Evolutionary conservation across 2,888 invertebrate species (phyloP).

Genomic region (Tenthredo distinguenda): DNA sequence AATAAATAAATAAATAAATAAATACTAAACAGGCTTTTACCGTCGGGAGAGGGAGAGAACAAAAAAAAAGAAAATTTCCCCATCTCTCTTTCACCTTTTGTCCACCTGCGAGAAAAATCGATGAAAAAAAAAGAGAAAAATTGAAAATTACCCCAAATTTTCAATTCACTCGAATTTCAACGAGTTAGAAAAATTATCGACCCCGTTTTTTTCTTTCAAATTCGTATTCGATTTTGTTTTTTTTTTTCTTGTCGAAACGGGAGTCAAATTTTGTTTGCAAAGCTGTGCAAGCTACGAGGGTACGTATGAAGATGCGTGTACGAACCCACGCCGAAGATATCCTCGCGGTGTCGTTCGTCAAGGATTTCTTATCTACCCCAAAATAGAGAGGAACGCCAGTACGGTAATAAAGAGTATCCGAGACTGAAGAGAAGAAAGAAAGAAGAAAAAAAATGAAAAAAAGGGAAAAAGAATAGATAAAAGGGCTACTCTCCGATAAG

Average conservation of each 20-base stretch:
- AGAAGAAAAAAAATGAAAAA: background rate
- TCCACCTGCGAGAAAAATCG: background rate
- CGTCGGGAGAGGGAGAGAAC: background rate
- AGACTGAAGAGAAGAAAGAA: background rate
- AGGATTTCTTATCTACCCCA: conserved; percentile 36
- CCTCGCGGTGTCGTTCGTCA: background rate
- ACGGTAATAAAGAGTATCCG: conserved; percentile 13
- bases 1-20: background rate
- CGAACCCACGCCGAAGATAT: background rate
- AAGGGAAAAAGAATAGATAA: background rate
- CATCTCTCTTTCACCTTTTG: background rate
- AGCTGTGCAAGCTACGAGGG: background rate
- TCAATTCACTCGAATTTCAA: background rate
- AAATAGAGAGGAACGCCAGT: conserved; percentile 6
- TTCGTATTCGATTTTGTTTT: background rate
- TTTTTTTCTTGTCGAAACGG: background rate
- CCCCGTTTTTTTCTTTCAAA: background rate
- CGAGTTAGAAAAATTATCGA: background rate
- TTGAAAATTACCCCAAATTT: too few species aligned
- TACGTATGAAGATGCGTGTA: background rate
- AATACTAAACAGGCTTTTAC: background rate
- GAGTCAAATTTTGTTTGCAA: background rate
- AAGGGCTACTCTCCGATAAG: conserved; percentile 21
- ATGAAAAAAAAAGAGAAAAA: background rate
- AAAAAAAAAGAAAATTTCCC: background rate